Percentiles rank a stretch among this genome's conserved stretches.
Conservation (phyloP, 2,888 invertebrate genomes). For the Tachystola acroxantha region DNA sequence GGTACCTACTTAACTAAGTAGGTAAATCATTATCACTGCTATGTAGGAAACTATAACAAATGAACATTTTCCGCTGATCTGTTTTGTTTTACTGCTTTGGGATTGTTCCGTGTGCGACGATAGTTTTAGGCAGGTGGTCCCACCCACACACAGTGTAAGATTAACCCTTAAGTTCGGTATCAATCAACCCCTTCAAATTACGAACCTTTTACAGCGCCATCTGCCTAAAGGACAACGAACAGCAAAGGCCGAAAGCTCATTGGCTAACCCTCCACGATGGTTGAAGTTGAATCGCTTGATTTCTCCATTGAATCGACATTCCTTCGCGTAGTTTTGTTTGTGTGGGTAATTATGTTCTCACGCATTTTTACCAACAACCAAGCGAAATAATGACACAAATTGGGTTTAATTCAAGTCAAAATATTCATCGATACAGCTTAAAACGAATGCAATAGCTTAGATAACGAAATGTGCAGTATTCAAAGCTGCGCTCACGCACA, state of each 20-base stretch:
- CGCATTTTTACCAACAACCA: constrained; percentile 32
- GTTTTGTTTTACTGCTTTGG: too few species aligned
- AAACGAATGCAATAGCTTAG: constrained; percentile 21
- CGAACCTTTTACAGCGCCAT: constrained; percentile 58
- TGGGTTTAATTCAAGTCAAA: constrained; percentile 19
- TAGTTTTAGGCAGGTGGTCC: too few species aligned
- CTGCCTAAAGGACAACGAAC: constrained; percentile 42
- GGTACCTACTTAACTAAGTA: too few species aligned
- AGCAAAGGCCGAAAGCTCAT: constrained; percentile 61
- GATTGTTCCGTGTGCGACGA: too few species aligned
- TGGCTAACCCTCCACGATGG: constrained; percentile 51
- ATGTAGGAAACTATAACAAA: too few species aligned
- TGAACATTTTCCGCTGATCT: too few species aligned
- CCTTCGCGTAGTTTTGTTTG: constrained; percentile 67
- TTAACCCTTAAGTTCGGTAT: too few species aligned
- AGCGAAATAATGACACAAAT: constrained; percentile 47
- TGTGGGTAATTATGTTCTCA: constrained; percentile 67
- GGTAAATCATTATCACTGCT: too few species aligned
- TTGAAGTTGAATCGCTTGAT: constrained; percentile 70
- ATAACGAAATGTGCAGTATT: constrained; percentile 30
- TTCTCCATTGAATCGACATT: constrained; percentile 78
- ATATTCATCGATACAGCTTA: constrained; percentile 17
- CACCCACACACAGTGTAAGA: too few species aligned
- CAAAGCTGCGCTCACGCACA: constrained; percentile 66
- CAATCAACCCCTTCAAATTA: constrained; percentile 10